phyloP scores from a whole-genome alignment of 2,113 vertebrate species.

The Solea senegalensis region DNA sequence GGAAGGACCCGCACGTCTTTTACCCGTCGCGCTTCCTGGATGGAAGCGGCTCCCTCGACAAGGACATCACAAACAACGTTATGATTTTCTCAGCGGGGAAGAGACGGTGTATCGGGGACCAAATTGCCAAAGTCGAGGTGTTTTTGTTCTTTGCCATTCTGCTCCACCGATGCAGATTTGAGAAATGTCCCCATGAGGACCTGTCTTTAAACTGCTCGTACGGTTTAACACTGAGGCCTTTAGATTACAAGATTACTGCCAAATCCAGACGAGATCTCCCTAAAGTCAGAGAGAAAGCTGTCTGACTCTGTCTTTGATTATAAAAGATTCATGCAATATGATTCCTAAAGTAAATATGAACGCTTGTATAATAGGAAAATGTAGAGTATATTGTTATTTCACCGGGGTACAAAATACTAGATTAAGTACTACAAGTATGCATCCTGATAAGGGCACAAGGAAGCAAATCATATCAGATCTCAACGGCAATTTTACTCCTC shows the following conservation, averaged over 20 bases:
- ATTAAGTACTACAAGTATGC: background rate
- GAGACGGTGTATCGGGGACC: conserved; percentile 85
- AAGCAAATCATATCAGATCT: conserved; percentile 12
- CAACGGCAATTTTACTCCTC: conserved; percentile 13
- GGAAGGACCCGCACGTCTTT: conserved; percentile 85
- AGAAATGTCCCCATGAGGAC: conserved; percentile 72
- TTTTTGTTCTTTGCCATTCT: conserved; percentile 85
- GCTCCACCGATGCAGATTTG: conserved; percentile 84
- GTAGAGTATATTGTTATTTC: background rate
- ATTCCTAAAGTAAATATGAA: no score
- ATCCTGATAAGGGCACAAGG: background rate
- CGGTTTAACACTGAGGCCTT: conserved; percentile 83
- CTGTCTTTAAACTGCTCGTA: conserved; percentile 80
- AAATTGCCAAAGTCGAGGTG: conserved; percentile 84
- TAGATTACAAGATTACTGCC: conserved; percentile 78
- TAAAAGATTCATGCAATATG: no score
- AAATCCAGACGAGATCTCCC: conserved; percentile 66
- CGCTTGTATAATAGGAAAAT: no score
- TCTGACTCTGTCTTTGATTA: background rate
- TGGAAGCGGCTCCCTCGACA: conserved; percentile 72
- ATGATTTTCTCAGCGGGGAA: conserved; percentile 88
- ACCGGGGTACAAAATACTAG: background rate
- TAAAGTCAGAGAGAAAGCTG: conserved; percentile 21
- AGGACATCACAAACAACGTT: conserved; percentile 77
- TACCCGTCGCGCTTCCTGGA: conserved; percentile 85